phyloP scores from a whole-genome alignment of 2,113 vertebrate genomes.

The Notechis scutatus region DNA sequence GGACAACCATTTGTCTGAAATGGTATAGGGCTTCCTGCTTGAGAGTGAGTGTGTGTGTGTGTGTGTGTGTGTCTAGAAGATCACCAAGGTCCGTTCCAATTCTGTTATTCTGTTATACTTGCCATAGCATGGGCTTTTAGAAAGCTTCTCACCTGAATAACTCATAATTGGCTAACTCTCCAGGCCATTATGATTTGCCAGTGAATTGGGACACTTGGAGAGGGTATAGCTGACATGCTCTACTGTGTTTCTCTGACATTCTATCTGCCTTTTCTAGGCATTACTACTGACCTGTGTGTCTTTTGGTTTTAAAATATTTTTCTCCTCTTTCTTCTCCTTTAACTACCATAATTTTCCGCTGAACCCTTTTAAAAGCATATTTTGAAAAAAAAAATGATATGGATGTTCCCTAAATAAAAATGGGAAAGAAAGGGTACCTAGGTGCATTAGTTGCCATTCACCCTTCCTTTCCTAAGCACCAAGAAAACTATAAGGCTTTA shows the following conservation, averaged over 20 bases:
- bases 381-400: neutral
- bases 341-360: neutral
- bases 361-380: neutral
- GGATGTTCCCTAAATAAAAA: neutral
- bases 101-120: neutral
- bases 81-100: too few relatives aligned
- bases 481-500: neutral
- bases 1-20: too few relatives aligned
- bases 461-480: neutral
- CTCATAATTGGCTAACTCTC: neutral
- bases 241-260: neutral
- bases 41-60: too few relatives aligned
- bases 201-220: neutral
- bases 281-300: neutral
- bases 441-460: neutral
- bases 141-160: neutral
- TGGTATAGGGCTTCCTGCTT: too few relatives aligned
- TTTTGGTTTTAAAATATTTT: neutral
- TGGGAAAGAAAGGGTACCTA: neutral
- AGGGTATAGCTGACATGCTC: neutral
- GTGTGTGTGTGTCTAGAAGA: too few relatives aligned
- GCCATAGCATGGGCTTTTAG: neutral
- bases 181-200: neutral
- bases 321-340: neutral
- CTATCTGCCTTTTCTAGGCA: neutral